Base-by-base conservation (phyloP, 2,113 vertebrate genomes). In the Hippocampus guttulatus region DNA sequence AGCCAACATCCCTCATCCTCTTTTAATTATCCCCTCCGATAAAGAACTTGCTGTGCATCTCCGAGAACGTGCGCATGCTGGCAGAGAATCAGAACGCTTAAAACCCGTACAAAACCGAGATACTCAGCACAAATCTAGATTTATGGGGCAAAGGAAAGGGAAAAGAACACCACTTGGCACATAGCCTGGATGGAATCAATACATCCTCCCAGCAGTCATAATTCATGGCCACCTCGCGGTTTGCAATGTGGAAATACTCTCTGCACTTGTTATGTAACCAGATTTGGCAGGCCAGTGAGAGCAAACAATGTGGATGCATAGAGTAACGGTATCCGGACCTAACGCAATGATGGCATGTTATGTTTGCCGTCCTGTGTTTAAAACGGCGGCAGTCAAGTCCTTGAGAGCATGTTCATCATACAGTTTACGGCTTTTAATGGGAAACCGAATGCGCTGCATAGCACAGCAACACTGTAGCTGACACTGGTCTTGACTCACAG, bases 181-280 rank as follows among this genome's bases (percentile, higher is more conserved):
- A 21, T 3, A 25, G 12, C 41, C 41, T 65, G 41, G 63, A 25
- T 47, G 12, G 5, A 25, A 74, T 76, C 63, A 51, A 33, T 76
- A 43, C 58, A 70, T 43, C 47, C 38, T 20, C 40, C 18, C 38
- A 25, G 54, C 61, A 33, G 41, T 12, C 45, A 51, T 69, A 60
- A 55, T 18, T 75, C 70, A 74, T 3, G 11, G n/a, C 64, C 23
- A 0, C 74, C 1, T 33, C 73, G 18, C 47, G 15, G 30, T 1
- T 30, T 74, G n/a, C 55, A 11, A 38, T 70, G 62, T 3, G 73
- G 23, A 78, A 72, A 71, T 30, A 62, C 72, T 79, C 58, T 51
- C 63, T 51, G 73, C 80, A 74, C 76, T 74, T 52, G 76, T 88
- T 87, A 82, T 72, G 76, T 76, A 86, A 90, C 65, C 43, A 21